phyloP scores from a whole-genome alignment of 2,113 vertebrate species.

The Regulus satrapa region DNA sequence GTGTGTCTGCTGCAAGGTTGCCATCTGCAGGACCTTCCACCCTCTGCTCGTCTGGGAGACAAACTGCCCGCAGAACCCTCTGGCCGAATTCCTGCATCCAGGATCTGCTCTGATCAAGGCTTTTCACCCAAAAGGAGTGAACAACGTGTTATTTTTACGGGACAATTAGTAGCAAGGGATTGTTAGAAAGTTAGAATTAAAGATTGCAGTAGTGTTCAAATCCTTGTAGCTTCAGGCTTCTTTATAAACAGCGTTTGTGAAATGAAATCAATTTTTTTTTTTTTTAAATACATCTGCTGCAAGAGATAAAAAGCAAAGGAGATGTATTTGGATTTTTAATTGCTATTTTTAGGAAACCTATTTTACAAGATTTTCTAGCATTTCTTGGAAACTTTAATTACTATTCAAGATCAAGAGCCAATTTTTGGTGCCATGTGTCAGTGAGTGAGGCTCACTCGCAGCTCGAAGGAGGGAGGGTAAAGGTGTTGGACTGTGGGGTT shows the following conservation, averaged over 20 bases:
- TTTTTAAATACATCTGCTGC: not conserved
- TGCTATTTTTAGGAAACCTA: not conserved
- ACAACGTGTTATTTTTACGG: not conserved
- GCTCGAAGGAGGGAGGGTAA: not conserved
- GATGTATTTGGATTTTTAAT: not conserved
- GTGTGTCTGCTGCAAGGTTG: constrained; percentile 17
- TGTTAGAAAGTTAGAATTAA: not conserved
- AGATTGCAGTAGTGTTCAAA: not conserved
- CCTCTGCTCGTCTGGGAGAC: not conserved
- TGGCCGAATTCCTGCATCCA: rapidly evolving
- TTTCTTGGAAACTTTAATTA: not conserved
- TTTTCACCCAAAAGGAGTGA: not conserved
- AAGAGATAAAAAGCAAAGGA: not conserved
- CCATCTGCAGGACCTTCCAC: constrained; percentile 32
- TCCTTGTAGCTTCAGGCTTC: not conserved
- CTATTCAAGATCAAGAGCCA: not conserved
- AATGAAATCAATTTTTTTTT: not conserved
- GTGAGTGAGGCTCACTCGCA: not conserved
- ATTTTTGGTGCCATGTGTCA: not conserved
- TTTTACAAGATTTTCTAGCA: not conserved
- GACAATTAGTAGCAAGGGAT: not conserved
- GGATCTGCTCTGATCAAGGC: not conserved
- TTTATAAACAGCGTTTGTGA: not conserved
- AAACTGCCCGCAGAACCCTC: not conserved
- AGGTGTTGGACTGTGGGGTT: not conserved